phyloP scores from a whole-genome alignment of 2,888 invertebrate species.

The Standfussiana lucernea region DNA sequence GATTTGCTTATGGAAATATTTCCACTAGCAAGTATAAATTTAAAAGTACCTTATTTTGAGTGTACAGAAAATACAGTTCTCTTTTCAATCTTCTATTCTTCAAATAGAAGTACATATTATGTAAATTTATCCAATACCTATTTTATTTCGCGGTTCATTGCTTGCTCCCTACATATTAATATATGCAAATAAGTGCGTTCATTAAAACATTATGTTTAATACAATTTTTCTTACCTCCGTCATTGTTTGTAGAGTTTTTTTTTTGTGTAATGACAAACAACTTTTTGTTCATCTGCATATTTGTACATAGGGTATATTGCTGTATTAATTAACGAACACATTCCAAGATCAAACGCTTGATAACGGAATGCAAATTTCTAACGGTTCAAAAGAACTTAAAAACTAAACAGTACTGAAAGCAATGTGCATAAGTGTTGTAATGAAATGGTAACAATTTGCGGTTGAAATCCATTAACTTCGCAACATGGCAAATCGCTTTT shows the following conservation, averaged over 20 bases:
- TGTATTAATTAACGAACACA: background rate
- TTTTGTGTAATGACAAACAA: constrained; percentile 23
- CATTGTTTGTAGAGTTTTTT: constrained; percentile 17
- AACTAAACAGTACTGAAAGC: background rate
- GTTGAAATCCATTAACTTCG: background rate
- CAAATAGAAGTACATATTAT: constrained; percentile 13
- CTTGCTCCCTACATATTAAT: constrained; percentile 14
- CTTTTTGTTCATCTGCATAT: background rate
- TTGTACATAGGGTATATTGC: background rate
- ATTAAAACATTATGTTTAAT: constrained; percentile 37
- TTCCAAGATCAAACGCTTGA: background rate
- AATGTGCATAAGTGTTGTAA: background rate
- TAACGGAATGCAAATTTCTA: background rate
- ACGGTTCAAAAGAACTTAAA: no score
- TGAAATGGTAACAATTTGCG: background rate
- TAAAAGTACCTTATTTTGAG: background rate
- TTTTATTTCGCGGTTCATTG: constrained; percentile 11
- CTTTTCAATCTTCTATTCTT: constrained; percentile 9
- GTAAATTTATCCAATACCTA: constrained; percentile 29
- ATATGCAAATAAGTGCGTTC: constrained; percentile 32
- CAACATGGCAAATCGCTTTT: constrained; percentile 1
- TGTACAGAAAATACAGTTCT: background rate
- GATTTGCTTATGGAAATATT: background rate
- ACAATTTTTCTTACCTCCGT: constrained; percentile 11
- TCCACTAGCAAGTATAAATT: background rate